Evolutionary conservation across 2,888 invertebrate species (phyloP).

Genomic region (Fragum sueziense): DNA sequence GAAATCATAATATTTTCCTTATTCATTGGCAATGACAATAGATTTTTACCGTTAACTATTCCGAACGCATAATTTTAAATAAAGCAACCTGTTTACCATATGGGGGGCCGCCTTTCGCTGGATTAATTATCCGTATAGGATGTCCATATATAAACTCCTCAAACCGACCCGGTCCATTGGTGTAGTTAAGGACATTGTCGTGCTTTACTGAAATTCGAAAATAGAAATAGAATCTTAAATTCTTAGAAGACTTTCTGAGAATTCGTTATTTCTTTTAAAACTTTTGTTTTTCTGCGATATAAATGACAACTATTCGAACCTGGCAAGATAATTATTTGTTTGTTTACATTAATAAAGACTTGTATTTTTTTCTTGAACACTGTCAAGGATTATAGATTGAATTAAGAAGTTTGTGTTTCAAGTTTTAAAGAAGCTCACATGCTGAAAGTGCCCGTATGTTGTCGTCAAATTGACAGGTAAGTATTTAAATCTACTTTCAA

Average conservation of each 20-base stretch:
- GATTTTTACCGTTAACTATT: slow-evolving; percentile 57
- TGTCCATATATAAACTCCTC: slow-evolving; percentile 2
- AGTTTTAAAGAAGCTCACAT: slow-evolving; percentile 21
- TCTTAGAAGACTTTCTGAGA: no score
- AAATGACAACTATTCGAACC: no score
- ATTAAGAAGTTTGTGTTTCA: no score
- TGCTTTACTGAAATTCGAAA: no score
- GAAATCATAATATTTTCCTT: slow-evolving; percentile 65
- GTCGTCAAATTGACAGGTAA: slow-evolving; percentile 23
- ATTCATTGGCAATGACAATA: slow-evolving; percentile 57
- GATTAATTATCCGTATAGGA: slow-evolving; percentile 43
- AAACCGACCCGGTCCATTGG: background rate
- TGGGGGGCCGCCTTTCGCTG: slow-evolving; percentile 36
- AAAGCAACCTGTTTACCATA: slow-evolving; percentile 39
- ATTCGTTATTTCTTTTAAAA: no score
- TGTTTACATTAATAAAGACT: no score
- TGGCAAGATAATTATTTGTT: no score
- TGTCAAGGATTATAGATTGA: no score
- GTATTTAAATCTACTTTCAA: background rate
- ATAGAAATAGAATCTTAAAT: no score
- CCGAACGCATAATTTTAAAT: slow-evolving; percentile 57
- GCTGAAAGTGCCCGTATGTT: slow-evolving; percentile 43
- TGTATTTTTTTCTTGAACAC: no score
- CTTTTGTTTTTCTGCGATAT: no score
- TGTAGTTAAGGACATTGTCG: background rate